Conservation (phyloP, 30 jellyfish, hydroid and myxozoan species). For the Sanderia malayensis region DNA sequence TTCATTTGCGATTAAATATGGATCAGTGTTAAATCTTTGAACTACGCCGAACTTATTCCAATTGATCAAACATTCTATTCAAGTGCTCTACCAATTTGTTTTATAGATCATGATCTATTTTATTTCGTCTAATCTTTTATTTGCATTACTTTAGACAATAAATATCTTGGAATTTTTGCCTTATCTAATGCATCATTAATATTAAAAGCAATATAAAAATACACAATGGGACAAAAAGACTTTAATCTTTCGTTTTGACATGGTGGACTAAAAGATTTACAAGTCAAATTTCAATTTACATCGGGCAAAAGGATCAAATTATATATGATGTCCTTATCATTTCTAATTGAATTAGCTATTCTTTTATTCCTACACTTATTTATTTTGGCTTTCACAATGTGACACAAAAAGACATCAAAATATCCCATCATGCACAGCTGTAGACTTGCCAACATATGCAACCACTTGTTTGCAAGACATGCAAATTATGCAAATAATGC, state of each 20-base stretch:
- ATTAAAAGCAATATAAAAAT: not conserved
- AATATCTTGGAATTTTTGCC: slow-evolving; percentile 2
- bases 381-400: no score
- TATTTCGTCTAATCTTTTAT: not conserved
- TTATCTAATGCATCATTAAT: no score
- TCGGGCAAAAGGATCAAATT: not conserved
- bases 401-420: no score
- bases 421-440: no score
- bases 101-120: not conserved
- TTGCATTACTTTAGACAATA: slow-evolving; percentile 8
- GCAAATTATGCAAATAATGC: no score
- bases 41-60: slow-evolving; percentile 31
- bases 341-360: not conserved
- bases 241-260: slow-evolving; percentile 12
- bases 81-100: not conserved
- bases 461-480: no score
- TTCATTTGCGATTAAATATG: slow-evolving; percentile 33
- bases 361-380: not conserved
- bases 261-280: not conserved
- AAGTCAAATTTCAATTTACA: not conserved
- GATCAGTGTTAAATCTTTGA: slow-evolving; percentile 46
- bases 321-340: slow-evolving; percentile 15
- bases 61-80: slow-evolving; percentile 5
- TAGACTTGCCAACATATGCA: no score
- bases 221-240: not conserved